These are phyloP conservation scores for Plumapathes pennacea DNA, from an alignment of 92 coral and sea anemone species.

Conservation along the genomic window DNA sequence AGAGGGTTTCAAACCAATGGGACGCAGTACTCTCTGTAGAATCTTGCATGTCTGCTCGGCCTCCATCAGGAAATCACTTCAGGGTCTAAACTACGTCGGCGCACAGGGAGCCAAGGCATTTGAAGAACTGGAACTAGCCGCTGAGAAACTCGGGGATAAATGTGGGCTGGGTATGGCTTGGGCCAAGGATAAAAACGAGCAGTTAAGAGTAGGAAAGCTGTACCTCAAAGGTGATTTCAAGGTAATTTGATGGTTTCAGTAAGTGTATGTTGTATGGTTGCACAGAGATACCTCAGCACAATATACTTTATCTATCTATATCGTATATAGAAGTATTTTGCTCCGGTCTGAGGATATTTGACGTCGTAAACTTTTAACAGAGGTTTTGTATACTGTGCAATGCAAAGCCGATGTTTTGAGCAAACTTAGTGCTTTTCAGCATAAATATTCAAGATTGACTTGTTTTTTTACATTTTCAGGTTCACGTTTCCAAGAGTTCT, in stretches of 20 bases:
- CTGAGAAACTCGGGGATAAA: slow-evolving; percentile 9
- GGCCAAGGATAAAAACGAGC: slow-evolving; percentile 17
- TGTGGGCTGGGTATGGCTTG: slow-evolving; percentile 19
- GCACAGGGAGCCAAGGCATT: slow-evolving; percentile 41
- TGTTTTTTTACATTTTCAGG: slow-evolving; percentile 9
- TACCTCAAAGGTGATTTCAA: slow-evolving; percentile 40
- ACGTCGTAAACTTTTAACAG: no score
- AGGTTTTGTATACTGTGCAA: no score
- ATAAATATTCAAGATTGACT: no score
- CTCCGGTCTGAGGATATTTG: no score
- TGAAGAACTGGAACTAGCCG: slow-evolving; percentile 20
- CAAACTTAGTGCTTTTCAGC: no score
- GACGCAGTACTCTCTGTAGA: slow-evolving; percentile 19
- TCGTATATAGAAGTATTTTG: no score
- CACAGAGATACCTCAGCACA: no score
- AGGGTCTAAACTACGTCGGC: slow-evolving; percentile 19
- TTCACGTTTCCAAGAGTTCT: slow-evolving; percentile 19
- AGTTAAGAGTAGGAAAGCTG: slow-evolving; percentile 22
- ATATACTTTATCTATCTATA: no score
- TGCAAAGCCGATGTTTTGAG: no score
- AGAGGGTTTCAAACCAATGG: slow-evolving; percentile 31
- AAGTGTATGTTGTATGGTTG: no score
- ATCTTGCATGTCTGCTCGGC: slow-evolving; percentile 23
- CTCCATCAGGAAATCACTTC: slow-evolving; percentile 12
- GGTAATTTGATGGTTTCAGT: no score